A percentile compares a stretch with the other conserved stretches of the same genome.
These are phyloP conservation scores for Gopherus evgoodei DNA, from an alignment of 2,113 vertebrate species.

Conservation along the genomic window DNA sequence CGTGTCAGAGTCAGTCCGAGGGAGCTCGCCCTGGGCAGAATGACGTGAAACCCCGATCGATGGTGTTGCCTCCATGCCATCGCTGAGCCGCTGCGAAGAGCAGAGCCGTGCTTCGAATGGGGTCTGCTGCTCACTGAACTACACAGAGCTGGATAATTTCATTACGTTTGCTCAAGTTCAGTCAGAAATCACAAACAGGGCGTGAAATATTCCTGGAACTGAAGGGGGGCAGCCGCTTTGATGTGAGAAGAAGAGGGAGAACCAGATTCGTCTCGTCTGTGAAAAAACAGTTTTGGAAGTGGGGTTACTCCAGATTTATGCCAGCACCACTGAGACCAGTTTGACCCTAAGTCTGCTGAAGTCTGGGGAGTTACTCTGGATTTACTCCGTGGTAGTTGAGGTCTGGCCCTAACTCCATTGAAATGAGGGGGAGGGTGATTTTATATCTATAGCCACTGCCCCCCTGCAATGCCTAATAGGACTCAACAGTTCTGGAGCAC, in stretches of 20 bases:
- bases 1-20: too few species aligned
- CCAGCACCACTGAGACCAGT: background rate
- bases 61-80: too few species aligned
- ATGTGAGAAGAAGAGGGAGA: background rate
- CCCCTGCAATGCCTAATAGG: too few species aligned
- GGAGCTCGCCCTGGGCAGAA: background rate
- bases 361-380: background rate
- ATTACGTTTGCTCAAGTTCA: background rate
- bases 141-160: background rate
- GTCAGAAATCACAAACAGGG: background rate
- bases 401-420: background rate
- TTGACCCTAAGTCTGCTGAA: too few species aligned
- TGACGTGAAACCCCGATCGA: background rate
- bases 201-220: background rate
- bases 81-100: background rate
- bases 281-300: background rate
- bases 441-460: background rate
- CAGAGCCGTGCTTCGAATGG: background rate
- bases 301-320: background rate
- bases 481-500: background rate
- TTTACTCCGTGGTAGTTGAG: background rate
- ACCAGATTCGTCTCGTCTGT: background rate
- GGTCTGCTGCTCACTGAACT: background rate
- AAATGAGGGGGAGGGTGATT: background rate
- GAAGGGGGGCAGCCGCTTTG: too few species aligned